Conservation (phyloP, 2,113 vertebrate species). For the Polyodon spathula region DNA sequence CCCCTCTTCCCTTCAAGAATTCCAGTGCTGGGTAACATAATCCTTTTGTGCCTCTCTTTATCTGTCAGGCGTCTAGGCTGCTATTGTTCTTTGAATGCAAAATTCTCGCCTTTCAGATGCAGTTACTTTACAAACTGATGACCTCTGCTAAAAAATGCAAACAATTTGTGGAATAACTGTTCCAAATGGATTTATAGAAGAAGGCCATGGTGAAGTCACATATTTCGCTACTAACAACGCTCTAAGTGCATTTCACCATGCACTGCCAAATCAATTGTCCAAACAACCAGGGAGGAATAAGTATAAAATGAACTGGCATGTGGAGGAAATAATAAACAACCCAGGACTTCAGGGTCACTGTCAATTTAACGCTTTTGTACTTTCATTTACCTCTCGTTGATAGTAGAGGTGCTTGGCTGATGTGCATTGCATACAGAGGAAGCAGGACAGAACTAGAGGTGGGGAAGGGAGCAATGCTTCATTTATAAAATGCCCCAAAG, state of each 20-base stretch:
- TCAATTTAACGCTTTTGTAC: conserved; percentile 5
- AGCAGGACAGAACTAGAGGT: not conserved
- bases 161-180: not conserved
- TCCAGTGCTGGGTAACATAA: conserved; percentile 15
- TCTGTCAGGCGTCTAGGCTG: conserved; percentile 11
- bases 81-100: conserved; percentile 4
- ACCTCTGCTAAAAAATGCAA: not conserved
- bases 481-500: not conserved
- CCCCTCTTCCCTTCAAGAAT: conserved; percentile 14
- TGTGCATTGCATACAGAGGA: not conserved
- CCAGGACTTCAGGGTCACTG: conserved; percentile 1
- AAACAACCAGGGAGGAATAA: not conserved
- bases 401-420: not conserved
- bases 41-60: conserved; percentile 16
- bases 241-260: conserved; percentile 22
- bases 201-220: not conserved
- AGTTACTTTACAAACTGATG: not conserved
- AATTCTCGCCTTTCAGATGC: conserved; percentile 7
- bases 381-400: conserved; percentile 1
- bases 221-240: not conserved
- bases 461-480: not conserved
- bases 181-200: conserved; percentile 10
- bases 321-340: conserved; percentile 3
- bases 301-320: not conserved
- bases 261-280: conserved; percentile 23